Evolutionary conservation across 2,888 invertebrate species (phyloP), one percentile per base, ranked within the genome.

Genomic region (Torymus tubicola): DNA sequence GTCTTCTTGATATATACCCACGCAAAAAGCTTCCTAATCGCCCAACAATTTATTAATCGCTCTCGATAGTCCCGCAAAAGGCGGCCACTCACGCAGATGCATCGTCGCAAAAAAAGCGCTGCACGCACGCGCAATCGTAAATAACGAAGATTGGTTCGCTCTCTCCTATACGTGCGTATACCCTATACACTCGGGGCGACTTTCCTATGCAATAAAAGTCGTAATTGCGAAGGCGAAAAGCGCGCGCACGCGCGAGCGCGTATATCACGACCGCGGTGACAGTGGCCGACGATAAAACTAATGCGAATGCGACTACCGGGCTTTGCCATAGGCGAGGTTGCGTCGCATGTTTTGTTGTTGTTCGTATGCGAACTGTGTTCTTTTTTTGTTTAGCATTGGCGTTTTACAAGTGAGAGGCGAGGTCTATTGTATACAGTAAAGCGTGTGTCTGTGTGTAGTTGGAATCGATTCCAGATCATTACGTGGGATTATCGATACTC

Each of bases 71-170:
- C n/a, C 42, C 8, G 13, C 14, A 72, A 72, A 71, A 61, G 16
- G 53, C 24, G 10, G 3, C 14, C 14, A 13, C 60, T 42, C 14
- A 52, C 71, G 24, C 14, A 55, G 24, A 58, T 31, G 31, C 31
- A 31, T 31, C 31, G 31, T 8, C 5, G 0, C 5, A 3, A 3
- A 31, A 31, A 31, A 31, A 31, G 8, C 31, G 31, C 31, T 31
- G 4, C 31, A 31, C 70, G 69, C 24, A 55, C 64, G n/a, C 13
- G 53, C 55, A 55, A 18, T 71, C 77, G 67, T 78, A 78, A 79
- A 79, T 74, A 79, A 79, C 58, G 67, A 73, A 69, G 79, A 74
- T 79, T 74, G 69, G 79, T n/a, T n/a, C n/a, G n/a, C n/a, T n/a
- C n/a, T n/a, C 63, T 63, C 53, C 21, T 52, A 31, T 31, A 3